A percentile compares a stretch with the other conserved stretches of the same genome.
These are phyloP conservation scores for Gymnopithys bicolor DNA, from an alignment of 2,797 vertebrate genomes.

Conservation along the genomic window DNA sequence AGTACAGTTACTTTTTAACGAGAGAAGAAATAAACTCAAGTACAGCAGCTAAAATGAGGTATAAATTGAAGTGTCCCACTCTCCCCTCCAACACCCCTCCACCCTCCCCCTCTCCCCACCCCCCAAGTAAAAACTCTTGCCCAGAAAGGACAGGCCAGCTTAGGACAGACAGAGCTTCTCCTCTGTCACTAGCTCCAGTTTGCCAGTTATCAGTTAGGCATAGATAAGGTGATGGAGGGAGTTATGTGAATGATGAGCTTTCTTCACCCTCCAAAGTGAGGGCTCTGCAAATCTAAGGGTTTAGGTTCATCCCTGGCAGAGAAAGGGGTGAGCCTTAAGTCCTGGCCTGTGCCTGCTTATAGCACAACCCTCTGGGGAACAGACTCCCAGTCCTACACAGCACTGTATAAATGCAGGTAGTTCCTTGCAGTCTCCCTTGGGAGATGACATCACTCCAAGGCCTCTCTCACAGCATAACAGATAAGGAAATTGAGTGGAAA, in stretches of 20 bases:
- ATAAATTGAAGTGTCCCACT: slow-evolving; percentile 51
- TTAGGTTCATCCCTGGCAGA: not conserved
- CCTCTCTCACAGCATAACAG: not conserved
- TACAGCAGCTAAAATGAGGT: slow-evolving; percentile 63
- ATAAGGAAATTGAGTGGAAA: not conserved
- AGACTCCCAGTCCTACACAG: not conserved
- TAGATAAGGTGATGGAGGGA: not conserved
- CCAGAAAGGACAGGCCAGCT: not conserved
- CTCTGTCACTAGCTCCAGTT: not conserved
- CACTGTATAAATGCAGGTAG: not conserved
- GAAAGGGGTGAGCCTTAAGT: not conserved
- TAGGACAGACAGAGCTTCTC: not conserved
- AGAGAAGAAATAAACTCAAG: slow-evolving; percentile 29
- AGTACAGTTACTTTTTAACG: slow-evolving; percentile 54
- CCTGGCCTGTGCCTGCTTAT: not conserved
- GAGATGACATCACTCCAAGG: not conserved
- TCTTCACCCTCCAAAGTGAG: not conserved
- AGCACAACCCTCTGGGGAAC: not conserved
- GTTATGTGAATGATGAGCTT: not conserved
- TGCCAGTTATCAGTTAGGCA: not conserved
- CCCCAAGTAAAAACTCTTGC: slow-evolving; percentile 29
- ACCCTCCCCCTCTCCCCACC: not conserved
- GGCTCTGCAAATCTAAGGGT: not conserved
- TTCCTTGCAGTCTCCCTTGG: not conserved
- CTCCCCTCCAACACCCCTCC: not conserved